phyloP scores from a whole-genome alignment of 1,140 invertebrate species.

The Brachionus manjavacas region DNA sequence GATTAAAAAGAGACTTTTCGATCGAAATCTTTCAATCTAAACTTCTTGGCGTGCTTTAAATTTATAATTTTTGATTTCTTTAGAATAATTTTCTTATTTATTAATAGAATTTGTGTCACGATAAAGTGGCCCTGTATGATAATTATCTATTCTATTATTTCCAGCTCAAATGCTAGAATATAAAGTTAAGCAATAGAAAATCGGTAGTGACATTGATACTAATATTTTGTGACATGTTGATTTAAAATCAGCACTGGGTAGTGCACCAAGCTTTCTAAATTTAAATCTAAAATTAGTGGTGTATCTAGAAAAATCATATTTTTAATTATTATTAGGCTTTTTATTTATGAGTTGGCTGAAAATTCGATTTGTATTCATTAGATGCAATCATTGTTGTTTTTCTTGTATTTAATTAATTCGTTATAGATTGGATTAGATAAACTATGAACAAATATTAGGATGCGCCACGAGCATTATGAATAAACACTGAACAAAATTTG shows the following conservation, averaged over 20 bases:
- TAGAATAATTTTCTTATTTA: not conserved
- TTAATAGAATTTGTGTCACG: constrained; percentile 22
- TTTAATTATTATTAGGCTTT: not conserved
- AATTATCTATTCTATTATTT: constrained; percentile 8
- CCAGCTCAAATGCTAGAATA: not conserved
- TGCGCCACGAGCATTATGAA: not conserved
- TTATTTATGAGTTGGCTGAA: constrained; percentile 27
- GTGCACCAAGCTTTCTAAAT: not conserved
- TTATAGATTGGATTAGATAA: constrained; percentile 15
- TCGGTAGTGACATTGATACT: not conserved
- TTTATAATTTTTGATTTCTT: not conserved
- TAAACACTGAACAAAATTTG: not conserved
- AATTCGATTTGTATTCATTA: constrained; percentile 21
- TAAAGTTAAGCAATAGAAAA: not conserved
- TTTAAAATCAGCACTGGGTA: not conserved
- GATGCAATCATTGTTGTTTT: not conserved
- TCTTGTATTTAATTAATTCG: constrained; percentile 28
- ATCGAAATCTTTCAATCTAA: not conserved
- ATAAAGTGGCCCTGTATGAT: not conserved
- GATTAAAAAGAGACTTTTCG: not conserved
- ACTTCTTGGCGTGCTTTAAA: constrained; percentile 1
- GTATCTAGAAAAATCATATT: not conserved
- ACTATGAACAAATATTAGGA: not conserved
- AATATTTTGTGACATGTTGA: not conserved
- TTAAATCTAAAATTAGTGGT: not conserved